Percentiles rank a stretch among this genome's conserved stretches.
Conservation (phyloP, 2,888 invertebrate species). For the Amorpha juglandis region DNA sequence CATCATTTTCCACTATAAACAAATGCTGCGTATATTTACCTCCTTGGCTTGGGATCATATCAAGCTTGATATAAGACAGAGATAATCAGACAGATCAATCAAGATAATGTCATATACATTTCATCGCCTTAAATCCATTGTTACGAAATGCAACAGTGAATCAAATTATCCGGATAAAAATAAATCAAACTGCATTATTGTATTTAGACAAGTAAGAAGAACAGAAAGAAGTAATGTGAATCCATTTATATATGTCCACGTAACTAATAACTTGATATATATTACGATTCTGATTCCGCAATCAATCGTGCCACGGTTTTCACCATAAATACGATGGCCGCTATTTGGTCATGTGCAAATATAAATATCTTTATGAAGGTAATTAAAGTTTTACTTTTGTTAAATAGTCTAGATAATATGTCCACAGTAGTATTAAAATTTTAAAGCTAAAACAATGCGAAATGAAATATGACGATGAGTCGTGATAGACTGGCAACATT, state of each 20-base stretch:
- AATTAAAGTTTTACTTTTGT: too few relatives aligned
- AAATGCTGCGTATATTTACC: not conserved
- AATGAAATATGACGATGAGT: not conserved
- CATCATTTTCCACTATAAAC: not conserved
- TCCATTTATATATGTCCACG: not conserved
- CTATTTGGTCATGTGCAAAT: too few relatives aligned
- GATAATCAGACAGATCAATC: not conserved
- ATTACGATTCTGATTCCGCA: too few relatives aligned
- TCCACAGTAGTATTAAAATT: too few relatives aligned
- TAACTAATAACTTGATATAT: too few relatives aligned
- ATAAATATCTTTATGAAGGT: too few relatives aligned
- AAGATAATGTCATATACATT: conserved; percentile 5
- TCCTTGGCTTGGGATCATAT: not conserved
- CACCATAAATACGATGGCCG: too few relatives aligned
- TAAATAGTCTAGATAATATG: too few relatives aligned
- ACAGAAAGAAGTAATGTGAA: not conserved
- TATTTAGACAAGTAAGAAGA: not conserved
- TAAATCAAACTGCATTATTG: conserved; percentile 9
- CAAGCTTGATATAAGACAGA: not conserved
- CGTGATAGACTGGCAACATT: not conserved
- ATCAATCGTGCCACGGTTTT: too few relatives aligned
- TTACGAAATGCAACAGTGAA: not conserved
- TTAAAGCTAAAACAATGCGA: too few relatives aligned
- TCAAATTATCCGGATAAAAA: not conserved
- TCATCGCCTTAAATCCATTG: conserved; percentile 9